Percentiles rank a stretch among this genome's conserved stretches.
Conservation (phyloP, 2,113 vertebrate species). For the Philantomba maxwellii region DNA sequence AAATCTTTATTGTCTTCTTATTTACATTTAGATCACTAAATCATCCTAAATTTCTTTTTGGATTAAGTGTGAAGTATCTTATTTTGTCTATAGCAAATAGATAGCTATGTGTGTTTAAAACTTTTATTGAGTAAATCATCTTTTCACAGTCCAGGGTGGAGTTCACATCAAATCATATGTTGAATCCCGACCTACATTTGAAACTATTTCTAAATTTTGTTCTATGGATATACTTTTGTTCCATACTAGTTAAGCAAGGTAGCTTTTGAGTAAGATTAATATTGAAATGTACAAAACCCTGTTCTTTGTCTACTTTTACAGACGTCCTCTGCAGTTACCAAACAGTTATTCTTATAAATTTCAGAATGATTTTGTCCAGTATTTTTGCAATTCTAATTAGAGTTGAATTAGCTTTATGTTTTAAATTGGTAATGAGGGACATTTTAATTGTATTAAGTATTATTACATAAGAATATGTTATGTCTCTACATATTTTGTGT, state of each 20-base stretch:
- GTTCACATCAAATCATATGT: neutral
- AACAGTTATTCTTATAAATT: neutral
- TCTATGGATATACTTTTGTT: neutral
- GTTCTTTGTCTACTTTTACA: neutral
- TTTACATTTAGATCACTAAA: neutral
- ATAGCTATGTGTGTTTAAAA: neutral
- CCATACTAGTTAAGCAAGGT: neutral
- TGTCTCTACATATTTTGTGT: neutral
- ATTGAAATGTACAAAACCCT: neutral
- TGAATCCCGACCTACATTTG: neutral
- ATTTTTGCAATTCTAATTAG: neutral
- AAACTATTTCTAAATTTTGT: neutral
- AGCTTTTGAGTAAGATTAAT: constrained; percentile 6
- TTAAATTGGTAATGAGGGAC: neutral
- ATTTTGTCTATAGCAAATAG: neutral
- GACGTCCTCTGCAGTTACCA: constrained; percentile 6
- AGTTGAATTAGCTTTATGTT: neutral
- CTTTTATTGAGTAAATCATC: neutral
- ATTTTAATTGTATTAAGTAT: constrained; percentile 40
- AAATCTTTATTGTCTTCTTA: neutral
- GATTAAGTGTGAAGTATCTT: neutral
- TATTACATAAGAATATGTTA: neutral
- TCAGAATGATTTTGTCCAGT: constrained; percentile 17
- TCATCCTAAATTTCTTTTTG: neutral
- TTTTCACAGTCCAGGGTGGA: neutral